Percentiles rank a stretch among this genome's conserved stretches.
Conservation (phyloP, 2,888 invertebrate species). For the Dendrolimus pini region DNA sequence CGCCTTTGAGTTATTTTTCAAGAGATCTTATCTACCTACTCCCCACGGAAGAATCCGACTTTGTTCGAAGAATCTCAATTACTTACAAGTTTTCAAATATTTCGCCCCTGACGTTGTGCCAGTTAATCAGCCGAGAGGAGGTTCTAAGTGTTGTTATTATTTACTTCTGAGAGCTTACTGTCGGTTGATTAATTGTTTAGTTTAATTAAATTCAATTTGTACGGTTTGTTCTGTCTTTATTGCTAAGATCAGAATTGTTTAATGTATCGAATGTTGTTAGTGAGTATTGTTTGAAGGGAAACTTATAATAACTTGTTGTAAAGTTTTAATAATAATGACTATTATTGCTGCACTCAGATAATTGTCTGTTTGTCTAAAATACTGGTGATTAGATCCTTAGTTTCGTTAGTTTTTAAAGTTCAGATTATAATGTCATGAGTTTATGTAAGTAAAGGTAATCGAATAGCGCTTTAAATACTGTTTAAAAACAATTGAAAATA, state of each 20-base stretch:
- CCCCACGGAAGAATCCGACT: constrained; percentile 1
- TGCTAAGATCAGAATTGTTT: neutral
- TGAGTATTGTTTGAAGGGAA: too few species aligned
- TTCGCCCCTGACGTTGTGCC: constrained; percentile 1
- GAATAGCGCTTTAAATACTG: too few species aligned
- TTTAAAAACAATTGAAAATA: too few species aligned
- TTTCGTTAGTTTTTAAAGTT: too few species aligned
- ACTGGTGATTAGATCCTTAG: too few species aligned
- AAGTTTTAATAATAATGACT: too few species aligned
- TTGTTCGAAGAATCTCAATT: constrained; percentile 4
- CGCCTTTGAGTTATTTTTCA: neutral
- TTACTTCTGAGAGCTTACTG: constrained; percentile 9
- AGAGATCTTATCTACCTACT: neutral
- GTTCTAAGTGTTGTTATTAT: constrained; percentile 5
- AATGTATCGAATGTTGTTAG: too few species aligned
- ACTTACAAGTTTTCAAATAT: constrained; percentile 5
- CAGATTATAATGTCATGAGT: too few species aligned
- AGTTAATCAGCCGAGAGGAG: constrained; percentile 3
- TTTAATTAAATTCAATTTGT: constrained; percentile 12
- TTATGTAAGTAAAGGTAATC: too few species aligned
- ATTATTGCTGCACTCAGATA: too few species aligned
- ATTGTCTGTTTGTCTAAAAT: too few species aligned
- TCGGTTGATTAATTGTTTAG: constrained; percentile 14
- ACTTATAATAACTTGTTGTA: too few species aligned
- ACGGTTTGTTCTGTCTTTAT: neutral